These are phyloP conservation scores for Saxicola maurus DNA, from an alignment of 2,797 vertebrate species.

Conservation along the genomic window DNA sequence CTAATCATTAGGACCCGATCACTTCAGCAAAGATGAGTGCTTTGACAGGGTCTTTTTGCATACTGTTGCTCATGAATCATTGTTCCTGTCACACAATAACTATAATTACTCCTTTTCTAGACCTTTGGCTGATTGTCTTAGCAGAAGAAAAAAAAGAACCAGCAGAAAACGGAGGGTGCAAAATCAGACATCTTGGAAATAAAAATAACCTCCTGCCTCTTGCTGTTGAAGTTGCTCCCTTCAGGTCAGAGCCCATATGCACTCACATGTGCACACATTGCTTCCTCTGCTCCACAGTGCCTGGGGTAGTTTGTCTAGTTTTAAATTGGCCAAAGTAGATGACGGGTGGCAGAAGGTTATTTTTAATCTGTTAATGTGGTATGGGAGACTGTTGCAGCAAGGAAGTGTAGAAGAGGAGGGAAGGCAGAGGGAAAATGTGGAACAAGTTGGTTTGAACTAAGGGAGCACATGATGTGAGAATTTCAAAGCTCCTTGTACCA, in stretches of 20 bases:
- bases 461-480: not conserved
- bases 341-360: conserved; percentile 26
- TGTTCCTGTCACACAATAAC: not conserved
- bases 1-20: not conserved
- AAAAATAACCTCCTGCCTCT: not conserved
- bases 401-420: not conserved
- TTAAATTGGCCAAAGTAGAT: conserved; percentile 27
- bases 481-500: not conserved
- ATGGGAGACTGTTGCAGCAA: not conserved
- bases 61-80: not conserved
- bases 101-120: conserved; percentile 14
- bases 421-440: not conserved
- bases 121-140: not conserved
- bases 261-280: not conserved
- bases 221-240: not conserved
- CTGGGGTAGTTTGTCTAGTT: not conserved
- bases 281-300: not conserved
- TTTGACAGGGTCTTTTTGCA: accelerated
- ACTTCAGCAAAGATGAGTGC: not conserved
- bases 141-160: not conserved
- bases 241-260: not conserved
- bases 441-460: not conserved
- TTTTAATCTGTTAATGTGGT: conserved; percentile 28
- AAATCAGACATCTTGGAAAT: not conserved
- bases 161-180: not conserved